Base-by-base conservation (phyloP, 2,888 invertebrate genomes). In the Barypeithes pellucidus region DNA sequence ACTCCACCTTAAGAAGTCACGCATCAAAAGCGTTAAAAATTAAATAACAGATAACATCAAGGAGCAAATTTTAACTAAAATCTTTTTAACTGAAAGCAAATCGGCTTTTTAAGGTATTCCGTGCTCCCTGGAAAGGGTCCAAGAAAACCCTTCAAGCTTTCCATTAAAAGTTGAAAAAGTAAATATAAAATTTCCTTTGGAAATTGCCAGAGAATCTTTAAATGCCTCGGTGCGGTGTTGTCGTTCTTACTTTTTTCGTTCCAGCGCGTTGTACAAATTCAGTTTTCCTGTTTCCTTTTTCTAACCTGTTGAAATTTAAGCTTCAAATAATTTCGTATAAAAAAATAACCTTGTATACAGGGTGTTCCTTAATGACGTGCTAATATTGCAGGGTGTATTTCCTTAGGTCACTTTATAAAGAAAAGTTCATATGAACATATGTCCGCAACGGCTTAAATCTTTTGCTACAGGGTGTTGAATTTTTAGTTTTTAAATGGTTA, bases 121-220 rank as follows among this genome's bases (percentile, higher is more conserved):
- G 7, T 0, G 16, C 1, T 54, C 33, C 11, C 14, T 16, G 14
- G 16, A 11, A 11, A 16, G 2, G 9, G 33, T 4, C 16, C 2
- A 3, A 22, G 9, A 54, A 52, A 33, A 54, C 33, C 33, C 54
- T 54, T 54, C 24, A 33, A 16, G 7, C 16, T 54, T 54, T 33
- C 16, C 54, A 54, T 54, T 54, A 54, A 54, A 54, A 54, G 29
- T 54, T 24, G 8, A 33, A 54, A 33, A 54, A 5, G 14, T 33
- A 54, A 54, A 33, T 54, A 54, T 33, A 54, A 29, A 54, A 54
- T 54, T 54, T 54, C 33, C 9, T 29, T 0, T 2, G 16, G 16
- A 54, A 54, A 54, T 54, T 14, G 22, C n/a, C 1, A n/a, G 11
- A n/a, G 54, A 54, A 33, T 12, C 14, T 29, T 33, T 14, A 54